These are phyloP conservation scores for Drosophila formosana DNA, from an alignment of 2,888 invertebrate species.

Conservation along the genomic window DNA sequence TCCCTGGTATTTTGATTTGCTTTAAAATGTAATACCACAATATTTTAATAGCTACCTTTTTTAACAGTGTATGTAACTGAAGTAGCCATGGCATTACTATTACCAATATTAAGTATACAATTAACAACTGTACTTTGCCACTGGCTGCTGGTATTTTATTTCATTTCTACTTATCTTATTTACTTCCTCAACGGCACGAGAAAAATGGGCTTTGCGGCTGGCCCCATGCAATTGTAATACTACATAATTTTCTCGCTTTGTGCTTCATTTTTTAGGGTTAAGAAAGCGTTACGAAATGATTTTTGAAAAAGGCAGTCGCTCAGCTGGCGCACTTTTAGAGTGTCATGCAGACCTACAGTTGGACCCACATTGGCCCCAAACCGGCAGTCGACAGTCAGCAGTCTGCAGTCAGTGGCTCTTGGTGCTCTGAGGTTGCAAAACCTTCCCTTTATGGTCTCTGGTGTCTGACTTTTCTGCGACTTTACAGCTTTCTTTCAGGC, in stretches of 20 bases:
- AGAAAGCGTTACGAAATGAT: constrained; percentile 76
- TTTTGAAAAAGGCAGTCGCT: constrained; percentile 41
- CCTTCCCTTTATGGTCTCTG: not conserved
- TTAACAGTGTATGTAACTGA: constrained; percentile 17
- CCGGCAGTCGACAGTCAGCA: not conserved
- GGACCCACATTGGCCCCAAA: constrained; percentile 30
- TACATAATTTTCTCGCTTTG: constrained; percentile 42
- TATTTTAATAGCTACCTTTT: not conserved
- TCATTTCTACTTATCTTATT: constrained; percentile 35
- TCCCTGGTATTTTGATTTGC: not conserved
- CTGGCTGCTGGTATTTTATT: constrained; percentile 39
- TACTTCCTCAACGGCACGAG: constrained; percentile 34
- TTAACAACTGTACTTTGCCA: constrained; percentile 56
- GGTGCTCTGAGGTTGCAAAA: constrained; percentile 20
- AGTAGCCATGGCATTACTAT: constrained; percentile 32
- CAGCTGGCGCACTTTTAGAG: constrained; percentile 36
- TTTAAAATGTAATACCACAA: not conserved
- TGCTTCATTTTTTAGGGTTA: constrained; percentile 47
- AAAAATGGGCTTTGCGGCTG: constrained; percentile 29
- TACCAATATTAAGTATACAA: constrained; percentile 43
- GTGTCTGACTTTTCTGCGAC: constrained; percentile 9
- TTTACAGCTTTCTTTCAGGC: constrained; percentile 47
- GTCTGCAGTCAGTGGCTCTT: constrained; percentile 1
- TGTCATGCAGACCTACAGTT: constrained; percentile 28
- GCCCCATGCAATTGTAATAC: constrained; percentile 23